A percentile compares a stretch with the other conserved stretches of the same genome.
Conservation (phyloP, 1,140 invertebrate species). For the Eumaeus atala region DNA sequence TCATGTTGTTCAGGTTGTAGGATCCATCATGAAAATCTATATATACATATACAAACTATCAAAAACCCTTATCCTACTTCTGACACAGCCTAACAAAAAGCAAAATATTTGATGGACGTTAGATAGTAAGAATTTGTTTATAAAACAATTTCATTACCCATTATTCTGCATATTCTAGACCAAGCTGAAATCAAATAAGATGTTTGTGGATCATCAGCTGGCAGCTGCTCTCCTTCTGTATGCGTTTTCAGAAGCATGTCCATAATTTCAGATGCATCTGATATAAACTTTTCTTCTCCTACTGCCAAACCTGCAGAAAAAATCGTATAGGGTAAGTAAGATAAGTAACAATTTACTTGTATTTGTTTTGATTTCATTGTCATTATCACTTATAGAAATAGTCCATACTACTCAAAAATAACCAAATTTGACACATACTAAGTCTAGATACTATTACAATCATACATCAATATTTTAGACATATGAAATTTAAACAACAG, state of each 20-base stretch:
- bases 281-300: conserved; percentile 94
- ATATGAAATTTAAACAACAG: background rate
- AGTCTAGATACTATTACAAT: too few species aligned
- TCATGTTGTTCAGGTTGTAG: too few species aligned
- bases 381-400: too few species aligned
- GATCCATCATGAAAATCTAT: too few species aligned
- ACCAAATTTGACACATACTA: too few species aligned
- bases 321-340: conserved; percentile 5
- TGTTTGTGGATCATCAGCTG: conserved; percentile 97
- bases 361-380: too few species aligned
- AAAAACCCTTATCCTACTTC: too few species aligned
- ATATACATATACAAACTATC: too few species aligned
- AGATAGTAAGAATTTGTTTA: background rate
- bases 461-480: background rate
- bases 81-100: too few species aligned
- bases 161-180: conserved; percentile 98
- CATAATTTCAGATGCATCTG: conserved; percentile 97
- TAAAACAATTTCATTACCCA: conserved; percentile 77
- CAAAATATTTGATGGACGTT: too few species aligned
- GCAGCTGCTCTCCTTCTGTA: conserved; percentile 84
- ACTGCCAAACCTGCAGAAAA: conserved; percentile 84
- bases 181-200: conserved; percentile 99
- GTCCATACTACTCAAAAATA: too few species aligned
- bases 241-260: conserved; percentile 94
- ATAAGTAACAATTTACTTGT: background rate